phyloP scores from a whole-genome alignment of 2,888 invertebrate species.

The Parthenolecanium corni region DNA sequence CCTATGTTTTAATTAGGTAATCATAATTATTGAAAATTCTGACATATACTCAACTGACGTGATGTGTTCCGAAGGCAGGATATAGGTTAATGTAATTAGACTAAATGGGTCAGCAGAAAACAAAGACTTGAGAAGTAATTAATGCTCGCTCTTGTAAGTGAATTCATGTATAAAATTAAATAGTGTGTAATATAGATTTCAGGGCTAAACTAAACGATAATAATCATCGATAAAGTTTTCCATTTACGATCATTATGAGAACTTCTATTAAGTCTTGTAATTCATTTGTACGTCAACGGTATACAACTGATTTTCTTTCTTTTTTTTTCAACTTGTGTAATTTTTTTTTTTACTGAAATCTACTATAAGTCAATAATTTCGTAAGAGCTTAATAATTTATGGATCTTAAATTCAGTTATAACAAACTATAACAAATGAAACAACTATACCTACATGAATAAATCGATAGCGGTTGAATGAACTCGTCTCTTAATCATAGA shows the following conservation, averaged over 20 bases:
- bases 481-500: too few species aligned
- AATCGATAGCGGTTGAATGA: too few species aligned
- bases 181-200: conserved; percentile 1
- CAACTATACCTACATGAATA: too few species aligned
- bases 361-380: conserved; percentile 5
- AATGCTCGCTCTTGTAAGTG: conserved; percentile 18
- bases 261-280: not conserved
- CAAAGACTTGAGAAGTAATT: conserved; percentile 2
- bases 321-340: not conserved
- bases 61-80: not conserved
- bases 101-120: conserved; percentile 10
- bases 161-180: conserved; percentile 20
- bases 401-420: too few species aligned
- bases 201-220: conserved; percentile 17
- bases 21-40: too few species aligned
- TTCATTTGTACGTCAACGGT: not conserved
- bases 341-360: conserved; percentile 13
- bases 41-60: too few species aligned
- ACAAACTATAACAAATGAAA: too few species aligned
- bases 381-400: not conserved
- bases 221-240: conserved; percentile 18
- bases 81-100: conserved; percentile 4
- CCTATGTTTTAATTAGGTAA: too few species aligned
- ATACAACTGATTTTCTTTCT: not conserved
- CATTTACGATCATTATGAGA: conserved; percentile 17